Evolutionary conservation across 2,113 vertebrate genomes (phyloP).

Genomic region (Zapornia atra): DNA sequence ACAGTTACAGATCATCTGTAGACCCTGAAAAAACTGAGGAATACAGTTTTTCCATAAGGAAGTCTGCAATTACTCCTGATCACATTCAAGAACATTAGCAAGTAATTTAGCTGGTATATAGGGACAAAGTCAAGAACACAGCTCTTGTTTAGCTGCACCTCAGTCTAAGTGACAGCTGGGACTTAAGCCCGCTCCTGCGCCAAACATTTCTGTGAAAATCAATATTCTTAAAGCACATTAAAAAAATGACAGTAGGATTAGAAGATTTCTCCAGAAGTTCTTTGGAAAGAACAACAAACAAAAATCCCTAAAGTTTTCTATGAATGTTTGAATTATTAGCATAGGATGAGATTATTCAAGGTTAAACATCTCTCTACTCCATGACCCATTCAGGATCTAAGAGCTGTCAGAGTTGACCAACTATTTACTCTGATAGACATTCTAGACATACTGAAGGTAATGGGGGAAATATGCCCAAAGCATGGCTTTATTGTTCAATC

Average conservation of each 20-base stretch:
- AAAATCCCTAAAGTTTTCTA: not conserved
- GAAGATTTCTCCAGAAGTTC: not conserved
- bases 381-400: not conserved
- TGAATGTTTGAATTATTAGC: not conserved
- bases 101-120: not conserved
- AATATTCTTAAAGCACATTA: not conserved
- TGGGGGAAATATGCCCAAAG: not conserved
- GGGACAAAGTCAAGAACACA: not conserved
- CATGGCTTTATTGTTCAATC: not conserved
- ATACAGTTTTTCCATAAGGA: not conserved
- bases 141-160: not conserved
- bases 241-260: not conserved
- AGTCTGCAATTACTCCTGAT: not conserved
- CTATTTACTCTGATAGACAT: not conserved
- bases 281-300: not conserved
- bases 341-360: not conserved
- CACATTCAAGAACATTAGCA: not conserved
- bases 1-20: not conserved
- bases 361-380: not conserved
- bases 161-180: not conserved
- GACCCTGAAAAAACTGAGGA: not conserved
- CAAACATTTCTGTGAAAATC: not conserved
- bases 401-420: not conserved
- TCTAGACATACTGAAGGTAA: not conserved
- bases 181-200: not conserved